Evolutionary conservation across 2,888 invertebrate genomes (phyloP), one percentile per base, ranked within the genome.

Genomic region (Linyphia triangularis): DNA sequence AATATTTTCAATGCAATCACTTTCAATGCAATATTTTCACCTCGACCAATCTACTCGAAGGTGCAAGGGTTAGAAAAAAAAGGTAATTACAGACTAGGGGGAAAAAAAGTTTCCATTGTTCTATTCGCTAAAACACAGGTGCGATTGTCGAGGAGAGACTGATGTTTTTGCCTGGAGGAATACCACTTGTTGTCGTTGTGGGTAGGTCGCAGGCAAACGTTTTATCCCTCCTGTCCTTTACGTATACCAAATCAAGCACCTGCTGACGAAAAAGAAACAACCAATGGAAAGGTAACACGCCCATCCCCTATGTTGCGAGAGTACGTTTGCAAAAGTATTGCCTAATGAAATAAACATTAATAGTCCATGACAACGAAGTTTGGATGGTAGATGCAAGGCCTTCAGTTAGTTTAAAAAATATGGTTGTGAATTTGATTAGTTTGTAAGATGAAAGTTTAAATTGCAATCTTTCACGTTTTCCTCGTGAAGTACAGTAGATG

Each of bases 241-340:
- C 51, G n/a, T 59, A 77, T 40, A 28, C 24, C 85, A 57, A 77
- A 85, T 85, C 85, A 85, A 69, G 59, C 85, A 85, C 85, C 85
- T 85, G 85, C 69, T 85, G 85, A 69, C 69, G 70, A 22, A 70
- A 70, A 70, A 37, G 33, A 13, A 28, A 65, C 30, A 57, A 51
- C 63, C 63, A 70, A 22, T 43, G 26, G 61, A 2, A 72, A 82
- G 61, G 37, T 26, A 51, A 67, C 72, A 59, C 82, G 9, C 19
- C 30, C 33, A 24, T 61, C 70, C 61, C 63, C 59, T 63, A 61
- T 63, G 26, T 26, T 30, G 26, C 10, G 24, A 13, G 51, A 51
- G n/a, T 51, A n/a, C 51, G n/a, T 26, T 40, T 1, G 16, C 16
- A 40, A 9, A 40, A 40, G 40, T 40, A 40, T 16, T 40, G 40